Evolutionary conservation across 2,888 invertebrate species (phyloP).

Genomic region (Gastrophysa polygoni): DNA sequence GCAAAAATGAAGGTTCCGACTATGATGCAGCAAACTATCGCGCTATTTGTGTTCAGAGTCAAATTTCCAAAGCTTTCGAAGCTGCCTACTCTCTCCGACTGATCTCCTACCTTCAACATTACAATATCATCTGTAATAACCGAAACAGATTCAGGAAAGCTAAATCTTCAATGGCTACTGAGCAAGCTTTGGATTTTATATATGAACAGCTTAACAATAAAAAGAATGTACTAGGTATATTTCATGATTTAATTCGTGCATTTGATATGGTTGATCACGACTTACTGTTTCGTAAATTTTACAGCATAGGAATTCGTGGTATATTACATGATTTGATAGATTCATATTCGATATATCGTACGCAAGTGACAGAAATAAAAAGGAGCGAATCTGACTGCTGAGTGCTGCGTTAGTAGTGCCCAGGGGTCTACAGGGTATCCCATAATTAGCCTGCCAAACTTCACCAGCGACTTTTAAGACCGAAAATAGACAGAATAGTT

Average conservation of each 20-base stretch:
- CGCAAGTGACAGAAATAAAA: slow-evolving; percentile 8
- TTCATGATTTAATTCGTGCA: slow-evolving; percentile 9
- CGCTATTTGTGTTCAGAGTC: slow-evolving; percentile 15
- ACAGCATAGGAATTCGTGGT: slow-evolving; percentile 11
- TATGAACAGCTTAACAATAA: slow-evolving; percentile 11
- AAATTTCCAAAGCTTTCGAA: slow-evolving; percentile 15
- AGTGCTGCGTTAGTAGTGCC: slow-evolving; percentile 9
- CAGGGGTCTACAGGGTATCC: slow-evolving; percentile 10
- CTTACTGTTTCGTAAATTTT: slow-evolving; percentile 6
- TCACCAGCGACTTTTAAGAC: too few species aligned
- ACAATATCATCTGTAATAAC: slow-evolving; percentile 9
- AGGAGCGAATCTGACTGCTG: slow-evolving; percentile 4
- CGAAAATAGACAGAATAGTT: too few species aligned
- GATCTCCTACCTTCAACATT: slow-evolving; percentile 10
- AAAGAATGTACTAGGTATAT: slow-evolving; percentile 13
- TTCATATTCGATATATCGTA: not conserved
- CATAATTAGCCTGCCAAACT: too few species aligned
- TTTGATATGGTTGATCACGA: slow-evolving; percentile 7
- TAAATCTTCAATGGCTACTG: slow-evolving; percentile 10
- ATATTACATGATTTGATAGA: slow-evolving; percentile 9
- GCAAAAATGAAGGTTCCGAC: slow-evolving; percentile 15
- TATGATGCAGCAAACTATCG: slow-evolving; percentile 18
- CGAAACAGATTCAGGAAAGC: slow-evolving; percentile 12
- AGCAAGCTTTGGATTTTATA: slow-evolving; percentile 12
- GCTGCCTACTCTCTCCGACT: slow-evolving; percentile 12